Conservation (phyloP, 53 echinoderm and acorn worm genomes). For the Paracentrotus lividus region DNA sequence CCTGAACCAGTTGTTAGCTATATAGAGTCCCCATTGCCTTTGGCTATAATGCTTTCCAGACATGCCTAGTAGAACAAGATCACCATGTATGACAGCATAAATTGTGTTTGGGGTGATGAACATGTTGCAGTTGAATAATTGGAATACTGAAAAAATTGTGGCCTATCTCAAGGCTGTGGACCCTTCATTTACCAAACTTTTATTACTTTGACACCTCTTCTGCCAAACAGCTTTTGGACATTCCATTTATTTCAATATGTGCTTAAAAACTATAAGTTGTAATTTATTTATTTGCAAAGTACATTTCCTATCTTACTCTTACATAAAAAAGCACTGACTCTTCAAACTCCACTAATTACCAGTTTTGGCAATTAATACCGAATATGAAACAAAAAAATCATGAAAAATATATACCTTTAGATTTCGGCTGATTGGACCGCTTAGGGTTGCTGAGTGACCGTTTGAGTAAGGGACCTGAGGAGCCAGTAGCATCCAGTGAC, state of each 20-base stretch:
- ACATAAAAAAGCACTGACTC: too few species aligned
- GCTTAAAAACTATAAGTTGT: too few species aligned
- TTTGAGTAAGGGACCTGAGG: not conserved
- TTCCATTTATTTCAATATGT: not conserved
- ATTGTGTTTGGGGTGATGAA: not conserved
- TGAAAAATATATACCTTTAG: conserved; percentile 29
- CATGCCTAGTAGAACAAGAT: not conserved
- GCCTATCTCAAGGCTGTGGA: not conserved
- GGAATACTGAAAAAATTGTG: not conserved
- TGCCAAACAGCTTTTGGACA: not conserved
- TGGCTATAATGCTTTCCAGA: not conserved
- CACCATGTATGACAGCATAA: not conserved
- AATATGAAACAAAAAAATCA: not conserved
- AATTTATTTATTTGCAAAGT: too few species aligned
- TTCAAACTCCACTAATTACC: too few species aligned
- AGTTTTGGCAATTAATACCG: not conserved
- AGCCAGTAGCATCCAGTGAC: conserved; percentile 56
- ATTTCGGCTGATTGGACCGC: not conserved
- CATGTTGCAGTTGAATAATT: not conserved
- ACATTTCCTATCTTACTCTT: too few species aligned
- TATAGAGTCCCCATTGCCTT: not conserved
- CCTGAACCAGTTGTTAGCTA: not conserved
- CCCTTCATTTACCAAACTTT: not conserved
- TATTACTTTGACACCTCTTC: not conserved
- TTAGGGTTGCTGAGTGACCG: conserved; percentile 52